Evolutionary conservation across 2,113 vertebrate genomes (phyloP).

Genomic region (Ophthalmolycus amberensis): DNA sequence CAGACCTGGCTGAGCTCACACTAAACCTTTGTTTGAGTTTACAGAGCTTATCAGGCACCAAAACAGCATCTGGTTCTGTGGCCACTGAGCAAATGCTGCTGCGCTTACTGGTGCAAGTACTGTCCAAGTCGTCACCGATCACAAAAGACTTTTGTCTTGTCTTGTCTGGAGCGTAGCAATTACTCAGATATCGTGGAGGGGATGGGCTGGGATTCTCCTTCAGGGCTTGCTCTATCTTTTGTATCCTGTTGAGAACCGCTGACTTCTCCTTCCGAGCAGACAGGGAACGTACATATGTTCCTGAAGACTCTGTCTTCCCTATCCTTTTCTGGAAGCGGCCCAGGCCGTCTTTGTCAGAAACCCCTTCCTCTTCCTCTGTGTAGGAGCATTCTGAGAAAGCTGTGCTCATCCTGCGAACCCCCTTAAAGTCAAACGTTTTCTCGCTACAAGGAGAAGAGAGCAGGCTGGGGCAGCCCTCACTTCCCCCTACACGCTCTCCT

Average conservation of each 20-base stretch:
- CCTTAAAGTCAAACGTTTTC: constrained; percentile 95
- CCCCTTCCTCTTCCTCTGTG: constrained; percentile 91
- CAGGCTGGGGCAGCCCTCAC: constrained; percentile 92
- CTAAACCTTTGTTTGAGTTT: constrained; percentile 85
- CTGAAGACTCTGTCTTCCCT: constrained; percentile 84
- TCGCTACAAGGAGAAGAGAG: constrained; percentile 94
- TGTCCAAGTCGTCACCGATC: constrained; percentile 84
- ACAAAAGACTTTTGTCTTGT: constrained; percentile 87
- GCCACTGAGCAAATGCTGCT: constrained; percentile 82
- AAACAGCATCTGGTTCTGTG: constrained; percentile 85
- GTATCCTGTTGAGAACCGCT: constrained; percentile 95
- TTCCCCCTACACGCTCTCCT: constrained; percentile 85
- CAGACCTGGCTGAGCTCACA: constrained; percentile 76
- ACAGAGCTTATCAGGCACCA: constrained; percentile 85
- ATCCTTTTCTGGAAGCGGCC: constrained; percentile 89
- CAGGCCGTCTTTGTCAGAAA: constrained; percentile 87
- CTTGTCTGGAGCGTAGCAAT: constrained; percentile 93
- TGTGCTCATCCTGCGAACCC: constrained; percentile 93
- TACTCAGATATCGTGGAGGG: constrained; percentile 93
- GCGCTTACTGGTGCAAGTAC: constrained; percentile 81
- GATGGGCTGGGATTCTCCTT: constrained; percentile 92
- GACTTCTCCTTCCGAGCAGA: constrained; percentile 91
- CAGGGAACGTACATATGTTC: constrained; percentile 85
- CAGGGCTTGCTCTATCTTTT: constrained; percentile 96
- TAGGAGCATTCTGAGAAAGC: constrained; percentile 97